Percentiles rank a stretch among this genome's conserved stretches.
Evolutionary conservation across 2,797 vertebrate genomes (phyloP).

Genomic region (Pagetopsis macropterus): DNA sequence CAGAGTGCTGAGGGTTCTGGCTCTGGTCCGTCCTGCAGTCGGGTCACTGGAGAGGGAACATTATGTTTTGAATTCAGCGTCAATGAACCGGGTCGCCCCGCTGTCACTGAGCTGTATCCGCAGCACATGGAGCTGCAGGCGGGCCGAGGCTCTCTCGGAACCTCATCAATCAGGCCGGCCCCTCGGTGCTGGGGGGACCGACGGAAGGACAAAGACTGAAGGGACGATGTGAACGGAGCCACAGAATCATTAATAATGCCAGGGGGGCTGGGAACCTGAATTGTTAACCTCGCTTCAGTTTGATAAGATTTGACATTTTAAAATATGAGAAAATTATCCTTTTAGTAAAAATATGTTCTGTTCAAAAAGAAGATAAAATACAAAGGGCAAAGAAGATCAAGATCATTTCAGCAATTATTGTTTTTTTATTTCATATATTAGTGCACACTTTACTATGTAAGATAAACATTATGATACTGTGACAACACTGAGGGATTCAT

Average conservation of each 20-base stretch:
- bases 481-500: not conserved
- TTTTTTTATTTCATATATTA: constrained; percentile 40
- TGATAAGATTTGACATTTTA: not conserved
- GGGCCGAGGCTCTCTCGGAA: constrained; percentile 27
- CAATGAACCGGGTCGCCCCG: constrained; percentile 47
- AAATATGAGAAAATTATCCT: not conserved
- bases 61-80: constrained; percentile 35
- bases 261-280: not conserved
- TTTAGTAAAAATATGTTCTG: not conserved
- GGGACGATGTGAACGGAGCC: not conserved
- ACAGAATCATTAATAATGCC: not conserved
- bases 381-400: not conserved
- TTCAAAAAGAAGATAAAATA: not conserved
- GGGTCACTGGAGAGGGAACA: constrained; percentile 36
- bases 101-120: constrained; percentile 32
- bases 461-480: constrained; percentile 17
- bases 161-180: constrained; percentile 59
- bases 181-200: constrained; percentile 30
- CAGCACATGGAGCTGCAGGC: constrained; percentile 59
- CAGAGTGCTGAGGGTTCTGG: constrained; percentile 7
- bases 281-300: not conserved
- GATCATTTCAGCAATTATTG: not conserved
- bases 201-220: constrained; percentile 29
- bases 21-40: not conserved
- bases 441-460: constrained; percentile 29